Base-by-base conservation (phyloP, 2,888 invertebrate genomes). In the Priocnemis perturbator region DNA sequence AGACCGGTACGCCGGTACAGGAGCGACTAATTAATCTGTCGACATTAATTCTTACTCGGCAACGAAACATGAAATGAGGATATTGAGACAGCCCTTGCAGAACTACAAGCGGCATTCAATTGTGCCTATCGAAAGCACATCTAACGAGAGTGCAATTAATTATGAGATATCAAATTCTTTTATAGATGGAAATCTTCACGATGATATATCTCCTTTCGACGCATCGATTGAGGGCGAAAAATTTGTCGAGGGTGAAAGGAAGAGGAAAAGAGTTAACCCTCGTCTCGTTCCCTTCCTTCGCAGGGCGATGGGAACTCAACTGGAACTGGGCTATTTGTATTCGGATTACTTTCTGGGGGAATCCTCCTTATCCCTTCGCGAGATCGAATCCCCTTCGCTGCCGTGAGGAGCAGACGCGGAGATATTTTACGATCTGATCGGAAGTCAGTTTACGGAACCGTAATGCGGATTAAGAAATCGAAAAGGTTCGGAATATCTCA, bases 291-390 rank as follows among this genome's bases (percentile, higher is more conserved):
- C 37, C 56, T 59, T 55, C n/a, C 47, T 17, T 60, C 58, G 53
- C 60, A 30, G 44, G 61, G 52, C n/a, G 45, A 37, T 52, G 60
- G 53, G 64, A 64, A 57, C 52, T 58, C 26, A 30, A 30, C 17
- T 19, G 61, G 66, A 53, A 56, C 60, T 44, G 23, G 19, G 19
- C 58, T 60, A 67, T 67, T 66, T 61, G 69, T 60, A 69, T 69
- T 69, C 53, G 61, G 58, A 61, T 67, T 61, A 66, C 60, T 44
- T 19, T 56, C n/a, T 52, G 37, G 45, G 15, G 23, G 56, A 48
- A 23, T 67, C 37, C 30, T 60, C 26, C 30, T 58, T 48, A 26
- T 17, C 37, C 17, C 37, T 37, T 37, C 37, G 37, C 37, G 37
- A 37, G 37, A 37, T 37, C 37, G 37, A 37, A 37, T 37, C 37